Base-by-base conservation (phyloP, 92 coral and sea anemone genomes). In the Heliopora coerulea region DNA sequence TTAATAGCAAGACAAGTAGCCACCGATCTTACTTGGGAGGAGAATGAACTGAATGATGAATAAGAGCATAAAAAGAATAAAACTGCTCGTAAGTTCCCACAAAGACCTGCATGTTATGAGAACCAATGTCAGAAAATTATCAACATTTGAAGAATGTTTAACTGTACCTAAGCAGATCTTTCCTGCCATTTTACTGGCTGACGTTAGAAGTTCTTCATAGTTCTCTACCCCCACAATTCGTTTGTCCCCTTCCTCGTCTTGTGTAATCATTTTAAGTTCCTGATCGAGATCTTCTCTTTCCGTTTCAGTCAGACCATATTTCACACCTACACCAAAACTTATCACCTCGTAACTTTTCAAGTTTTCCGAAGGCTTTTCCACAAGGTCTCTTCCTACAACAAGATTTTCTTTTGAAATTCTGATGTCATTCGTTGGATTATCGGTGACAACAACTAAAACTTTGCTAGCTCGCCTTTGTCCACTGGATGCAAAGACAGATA, bases 371-470 rank as follows among this genome's bases (percentile, higher is more conserved):
- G 91, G 91, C 48, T 39, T 26, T 32, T 35, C 77, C 24, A 89
- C 54, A 73, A 89, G 80, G 26, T 82, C 81, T 25, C 62, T 74
- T 18, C 81, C 86, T 25, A 59, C 65, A 49, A 82, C 49, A 59
- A 78, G 59, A 65, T 64, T 79, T 0, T 83, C 85, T 63, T 86
- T 82, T 15, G 88, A 85, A 13, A 83, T 77, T 73, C 70, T 87
- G 46, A 93, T 79, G 59, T 85, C 96, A 0, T 88, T 81, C 0
- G 93, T 85, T 27, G 95, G 89, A 32, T 87, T 96, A 41, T 92
- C 91, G 0, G 96, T 83, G 54, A 93, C 63, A 31, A 87, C 87
- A 54, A 89, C 58, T 25, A 73, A 35, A 25, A 78, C 78, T 72
- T 83, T 86, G 66, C 91, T 90, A 49, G 91, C 97, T 20, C 79